These are phyloP conservation scores for Sporophila hypoxantha DNA, from an alignment of 2,113 vertebrate genomes.

Conservation along the genomic window DNA sequence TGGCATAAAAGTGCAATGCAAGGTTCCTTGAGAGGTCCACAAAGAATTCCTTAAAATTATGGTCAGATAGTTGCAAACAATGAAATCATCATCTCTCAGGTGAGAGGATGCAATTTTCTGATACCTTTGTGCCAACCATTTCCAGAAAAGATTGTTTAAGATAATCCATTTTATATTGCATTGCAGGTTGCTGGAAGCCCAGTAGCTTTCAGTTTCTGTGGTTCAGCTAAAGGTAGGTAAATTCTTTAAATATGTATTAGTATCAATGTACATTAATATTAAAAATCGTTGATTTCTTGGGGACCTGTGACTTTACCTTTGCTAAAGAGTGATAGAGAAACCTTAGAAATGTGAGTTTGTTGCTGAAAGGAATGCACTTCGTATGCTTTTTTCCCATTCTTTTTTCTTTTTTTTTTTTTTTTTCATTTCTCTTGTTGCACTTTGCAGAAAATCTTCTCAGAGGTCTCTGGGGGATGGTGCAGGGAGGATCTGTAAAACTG, in stretches of 20 bases:
- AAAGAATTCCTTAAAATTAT: background rate
- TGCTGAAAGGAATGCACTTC: background rate
- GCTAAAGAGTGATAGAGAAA: background rate
- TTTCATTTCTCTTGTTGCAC: background rate
- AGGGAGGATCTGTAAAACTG: background rate
- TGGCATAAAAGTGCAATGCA: background rate
- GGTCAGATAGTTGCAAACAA: background rate
- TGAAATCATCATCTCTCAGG: background rate
- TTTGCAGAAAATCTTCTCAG: background rate
- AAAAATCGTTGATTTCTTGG: background rate
- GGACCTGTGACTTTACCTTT: background rate
- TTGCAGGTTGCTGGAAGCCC: background rate
- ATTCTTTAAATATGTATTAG: conserved; percentile 26
- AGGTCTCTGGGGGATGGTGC: background rate
- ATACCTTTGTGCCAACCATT: background rate
- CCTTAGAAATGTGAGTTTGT: background rate
- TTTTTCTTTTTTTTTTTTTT: background rate
- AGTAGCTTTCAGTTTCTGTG: background rate
- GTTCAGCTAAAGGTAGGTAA: background rate
- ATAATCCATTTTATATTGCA: background rate
- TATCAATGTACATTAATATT: background rate
- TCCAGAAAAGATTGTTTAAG: conserved; percentile 19
- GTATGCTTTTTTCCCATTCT: background rate
- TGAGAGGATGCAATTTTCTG: background rate
- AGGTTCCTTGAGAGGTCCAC: background rate